phyloP scores from a whole-genome alignment of 2,113 vertebrate genomes.

The Ictalurus punctatus region DNA sequence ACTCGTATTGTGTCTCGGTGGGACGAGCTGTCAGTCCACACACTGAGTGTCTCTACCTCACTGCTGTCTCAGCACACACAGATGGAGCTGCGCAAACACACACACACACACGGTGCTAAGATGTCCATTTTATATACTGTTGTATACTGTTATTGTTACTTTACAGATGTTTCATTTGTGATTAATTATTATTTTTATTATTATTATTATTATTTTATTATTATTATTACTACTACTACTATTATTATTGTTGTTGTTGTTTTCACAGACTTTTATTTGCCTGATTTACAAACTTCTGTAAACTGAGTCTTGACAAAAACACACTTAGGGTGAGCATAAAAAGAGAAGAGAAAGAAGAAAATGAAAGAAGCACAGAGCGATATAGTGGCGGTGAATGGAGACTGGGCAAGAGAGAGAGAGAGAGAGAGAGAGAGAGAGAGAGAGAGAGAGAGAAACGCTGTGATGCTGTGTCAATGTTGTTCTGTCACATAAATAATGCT shows the following conservation, averaged over 20 bases:
- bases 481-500: slow-evolving; percentile 14
- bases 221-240: background rate
- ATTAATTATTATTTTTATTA: background rate
- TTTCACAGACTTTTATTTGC: background rate
- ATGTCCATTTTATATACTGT: background rate
- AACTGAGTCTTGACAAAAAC: too few species aligned
- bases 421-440: background rate
- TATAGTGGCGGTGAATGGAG: background rate
- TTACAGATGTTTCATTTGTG: background rate
- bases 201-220: background rate
- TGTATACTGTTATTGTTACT: background rate
- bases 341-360: background rate
- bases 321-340: background rate
- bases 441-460: background rate
- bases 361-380: background rate
- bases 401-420: background rate
- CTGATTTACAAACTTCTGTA: background rate
- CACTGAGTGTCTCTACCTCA: slow-evolving; percentile 9
- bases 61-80: slow-evolving; percentile 36
- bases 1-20: slow-evolving; percentile 31
- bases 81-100: background rate
- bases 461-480: background rate
- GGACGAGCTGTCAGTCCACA: slow-evolving; percentile 24
- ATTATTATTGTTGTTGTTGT: background rate
- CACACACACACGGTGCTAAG: background rate